A percentile compares a stretch with the other conserved stretches of the same genome.
These are phyloP conservation scores for Acipenser oxyrinchus DNA, from an alignment of 2,797 vertebrate species.

Conservation along the genomic window DNA sequence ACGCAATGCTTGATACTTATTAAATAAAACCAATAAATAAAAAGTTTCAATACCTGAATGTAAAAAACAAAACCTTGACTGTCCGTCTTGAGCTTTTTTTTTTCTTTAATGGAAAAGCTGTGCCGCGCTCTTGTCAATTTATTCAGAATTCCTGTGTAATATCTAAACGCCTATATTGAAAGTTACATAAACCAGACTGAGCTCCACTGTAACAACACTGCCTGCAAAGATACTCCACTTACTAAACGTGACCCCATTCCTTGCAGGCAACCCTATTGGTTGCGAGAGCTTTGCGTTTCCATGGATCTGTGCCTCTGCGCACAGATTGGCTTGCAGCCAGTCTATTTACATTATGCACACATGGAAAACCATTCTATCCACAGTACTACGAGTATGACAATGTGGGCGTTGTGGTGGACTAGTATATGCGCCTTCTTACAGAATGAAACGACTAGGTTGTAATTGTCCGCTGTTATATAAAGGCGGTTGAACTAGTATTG, in stretches of 20 bases:
- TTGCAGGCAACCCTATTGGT: constrained; percentile 30
- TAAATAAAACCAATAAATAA: too few species aligned
- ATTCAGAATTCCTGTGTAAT: too few species aligned
- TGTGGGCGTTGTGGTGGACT: constrained; percentile 44
- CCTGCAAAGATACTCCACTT: constrained; percentile 28
- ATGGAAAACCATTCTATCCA: constrained; percentile 58
- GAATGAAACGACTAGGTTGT: too few species aligned
- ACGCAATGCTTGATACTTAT: too few species aligned
- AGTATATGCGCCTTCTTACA: too few species aligned
- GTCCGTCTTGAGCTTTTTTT: background rate
- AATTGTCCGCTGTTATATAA: too few species aligned
- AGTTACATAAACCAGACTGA: too few species aligned
- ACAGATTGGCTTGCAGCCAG: constrained; percentile 45
- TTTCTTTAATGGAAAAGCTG: background rate
- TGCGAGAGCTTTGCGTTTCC: constrained; percentile 33
- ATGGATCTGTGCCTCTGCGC: constrained; percentile 35
- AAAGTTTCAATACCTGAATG: too few species aligned
- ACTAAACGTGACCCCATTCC: constrained; percentile 44
- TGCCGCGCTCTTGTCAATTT: too few species aligned
- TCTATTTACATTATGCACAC: constrained; percentile 65
- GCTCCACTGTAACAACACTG: constrained; percentile 3
- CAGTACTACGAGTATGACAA: constrained; percentile 20
- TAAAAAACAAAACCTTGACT: too few species aligned
- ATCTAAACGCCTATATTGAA: too few species aligned
- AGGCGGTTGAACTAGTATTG: too few species aligned